Base-by-base conservation (phyloP, 2,888 invertebrate species). In the Cheilosia impressa region DNA sequence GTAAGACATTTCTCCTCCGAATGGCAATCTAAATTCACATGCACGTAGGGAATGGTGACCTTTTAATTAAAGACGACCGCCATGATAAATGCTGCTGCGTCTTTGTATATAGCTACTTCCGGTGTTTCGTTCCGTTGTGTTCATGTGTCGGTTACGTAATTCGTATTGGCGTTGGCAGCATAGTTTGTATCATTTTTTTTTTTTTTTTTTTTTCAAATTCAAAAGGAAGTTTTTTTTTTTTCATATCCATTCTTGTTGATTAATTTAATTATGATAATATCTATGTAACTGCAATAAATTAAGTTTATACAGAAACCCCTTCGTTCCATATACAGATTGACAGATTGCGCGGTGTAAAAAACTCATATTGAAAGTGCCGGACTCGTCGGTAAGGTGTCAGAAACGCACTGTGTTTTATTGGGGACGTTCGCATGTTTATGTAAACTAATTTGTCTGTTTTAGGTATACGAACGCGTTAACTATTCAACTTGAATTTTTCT, bases 191-290 rank as follows among this genome's bases (percentile, higher is more conserved):
- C 0, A 7, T 7, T 45, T 45, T 22, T 1, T 22, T 22, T 22
- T 22, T 47, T 50, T n/a, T 66, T 55, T 3, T 17, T 63, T 43
- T 69, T 69, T 22, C n/a, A 15, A 38, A 66, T 55, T 69, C 41
- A 6, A 81, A 50, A 76, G 69, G 63, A 65, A 75, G 69, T 63
- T 34, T 45, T 38, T 76, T 38, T 76, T 81, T 76, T 81, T 55
- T 41, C 53, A 66, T 76, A 75, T 55, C 24, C 17, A 69, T 53
- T 63, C 50, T 50, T 41, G n/a, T 17, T 65, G 57, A 75, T 75
- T 38, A 17, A 66, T 47, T 65, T 17, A 41, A 47, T 47, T 58
- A 66, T 65, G 65, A 41, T 55, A 57, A 47, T 45, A 24, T 2
- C 1, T 22, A 65, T 47, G 6, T 47, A 57, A 47, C 15, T 17